Conservation (phyloP, 2,797 vertebrate genomes). For the Petrocephalus sullivani region DNA sequence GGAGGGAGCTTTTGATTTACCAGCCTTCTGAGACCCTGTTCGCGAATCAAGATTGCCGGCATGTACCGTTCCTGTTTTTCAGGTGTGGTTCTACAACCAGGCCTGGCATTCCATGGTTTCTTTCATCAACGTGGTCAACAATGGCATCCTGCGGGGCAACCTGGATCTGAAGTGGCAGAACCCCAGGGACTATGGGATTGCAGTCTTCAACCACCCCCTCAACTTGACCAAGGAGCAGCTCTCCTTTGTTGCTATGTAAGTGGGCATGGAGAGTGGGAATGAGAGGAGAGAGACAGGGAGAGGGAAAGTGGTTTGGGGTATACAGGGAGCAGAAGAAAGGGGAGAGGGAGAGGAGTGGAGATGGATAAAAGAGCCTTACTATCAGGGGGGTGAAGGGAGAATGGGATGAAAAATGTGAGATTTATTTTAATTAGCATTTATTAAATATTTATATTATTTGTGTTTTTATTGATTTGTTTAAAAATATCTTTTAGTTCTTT, state of each 20-base stretch:
- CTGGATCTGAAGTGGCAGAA: slow-evolving; percentile 64
- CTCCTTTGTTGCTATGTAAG: slow-evolving; percentile 78
- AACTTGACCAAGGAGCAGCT: slow-evolving; percentile 94
- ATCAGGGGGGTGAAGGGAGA: not conserved
- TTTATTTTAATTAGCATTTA: not conserved
- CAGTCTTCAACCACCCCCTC: slow-evolving; percentile 83
- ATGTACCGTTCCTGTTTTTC: not conserved
- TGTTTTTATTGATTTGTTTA: not conserved
- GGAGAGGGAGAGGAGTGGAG: not conserved
- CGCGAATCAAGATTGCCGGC: not conserved
- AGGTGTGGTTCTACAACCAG: slow-evolving; percentile 99
- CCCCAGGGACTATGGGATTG: slow-evolving; percentile 76
- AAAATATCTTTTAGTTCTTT: not conserved
- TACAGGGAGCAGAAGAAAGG: not conserved
- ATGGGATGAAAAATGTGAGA: slow-evolving; percentile 33
- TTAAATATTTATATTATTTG: not conserved
- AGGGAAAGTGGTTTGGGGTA: not conserved
- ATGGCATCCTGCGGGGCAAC: slow-evolving; percentile 83
- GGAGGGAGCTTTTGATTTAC: not conserved
- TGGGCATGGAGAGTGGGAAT: slow-evolving; percentile 28
- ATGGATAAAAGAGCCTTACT: not conserved
- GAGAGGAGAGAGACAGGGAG: not conserved
- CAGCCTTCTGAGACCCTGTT: not conserved
- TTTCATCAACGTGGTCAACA: slow-evolving; percentile 86
- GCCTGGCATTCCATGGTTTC: slow-evolving; percentile 84